phyloP scores from a whole-genome alignment of 2,113 vertebrate species.

The Onychostruthus taczanowskii region DNA sequence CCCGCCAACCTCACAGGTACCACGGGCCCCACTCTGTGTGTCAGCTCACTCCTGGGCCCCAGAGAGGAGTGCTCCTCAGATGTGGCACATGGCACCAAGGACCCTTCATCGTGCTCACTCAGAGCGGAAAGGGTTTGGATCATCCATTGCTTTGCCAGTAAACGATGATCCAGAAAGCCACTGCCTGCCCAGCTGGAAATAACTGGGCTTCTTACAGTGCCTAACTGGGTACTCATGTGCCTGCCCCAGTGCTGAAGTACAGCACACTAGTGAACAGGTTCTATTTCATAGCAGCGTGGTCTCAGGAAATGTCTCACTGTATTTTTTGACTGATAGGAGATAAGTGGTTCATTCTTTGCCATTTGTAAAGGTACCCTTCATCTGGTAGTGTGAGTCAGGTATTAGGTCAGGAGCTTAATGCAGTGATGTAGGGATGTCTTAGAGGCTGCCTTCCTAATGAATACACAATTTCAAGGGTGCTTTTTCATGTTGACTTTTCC shows the following conservation, averaged over 20 bases:
- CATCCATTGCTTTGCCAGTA: neutral
- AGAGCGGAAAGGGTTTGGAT: neutral
- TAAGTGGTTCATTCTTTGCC: neutral
- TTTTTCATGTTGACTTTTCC: neutral
- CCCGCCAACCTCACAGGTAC: constrained; percentile 85
- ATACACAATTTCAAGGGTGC: neutral
- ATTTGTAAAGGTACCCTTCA: neutral
- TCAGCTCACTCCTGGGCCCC: neutral
- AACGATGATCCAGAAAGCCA: neutral
- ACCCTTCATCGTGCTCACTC: rapidly evolving
- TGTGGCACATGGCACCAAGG: neutral
- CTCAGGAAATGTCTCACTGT: neutral
- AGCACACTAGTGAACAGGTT: neutral
- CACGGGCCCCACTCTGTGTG: rapidly evolving
- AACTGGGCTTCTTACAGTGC: neutral
- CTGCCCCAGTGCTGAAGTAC: neutral
- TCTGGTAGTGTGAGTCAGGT: neutral
- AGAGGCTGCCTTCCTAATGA: neutral
- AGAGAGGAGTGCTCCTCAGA: rapidly evolving
- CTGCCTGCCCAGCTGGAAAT: neutral
- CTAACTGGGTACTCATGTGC: too few species aligned
- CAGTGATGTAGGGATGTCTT: neutral
- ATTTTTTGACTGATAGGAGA: neutral
- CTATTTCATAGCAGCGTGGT: neutral
- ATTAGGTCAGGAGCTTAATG: neutral